Conservation (phyloP, 1,140 invertebrate species). For the Cydia strobilella region DNA sequence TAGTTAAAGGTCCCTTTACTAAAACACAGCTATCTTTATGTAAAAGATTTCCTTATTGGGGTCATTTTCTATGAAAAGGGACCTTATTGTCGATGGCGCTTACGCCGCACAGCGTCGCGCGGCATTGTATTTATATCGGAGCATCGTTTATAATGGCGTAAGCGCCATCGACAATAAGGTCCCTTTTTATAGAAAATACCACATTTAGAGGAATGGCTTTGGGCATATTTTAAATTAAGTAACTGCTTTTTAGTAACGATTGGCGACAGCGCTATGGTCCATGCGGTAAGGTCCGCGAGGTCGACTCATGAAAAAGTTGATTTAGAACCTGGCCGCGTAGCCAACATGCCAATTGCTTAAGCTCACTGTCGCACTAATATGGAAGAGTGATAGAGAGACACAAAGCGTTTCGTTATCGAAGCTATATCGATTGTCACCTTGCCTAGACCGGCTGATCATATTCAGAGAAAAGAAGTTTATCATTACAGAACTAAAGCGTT, state of each 20-base stretch:
- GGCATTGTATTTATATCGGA: too few species aligned
- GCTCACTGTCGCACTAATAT: too few species aligned
- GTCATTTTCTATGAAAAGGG: too few species aligned
- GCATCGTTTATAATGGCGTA: too few species aligned
- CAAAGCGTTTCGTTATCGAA: too few species aligned
- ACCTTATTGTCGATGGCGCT: too few species aligned
- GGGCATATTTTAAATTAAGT: background rate
- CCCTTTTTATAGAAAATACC: too few species aligned
- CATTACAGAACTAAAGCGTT: background rate
- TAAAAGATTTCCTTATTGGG: background rate
- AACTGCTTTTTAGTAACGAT: conserved; percentile 7
- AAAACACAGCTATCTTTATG: conserved; percentile 11
- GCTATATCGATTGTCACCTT: too few species aligned
- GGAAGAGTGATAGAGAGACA: too few species aligned
- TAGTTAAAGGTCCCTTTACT: conserved; percentile 41
- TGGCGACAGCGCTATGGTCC: background rate
- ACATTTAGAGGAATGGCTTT: background rate
- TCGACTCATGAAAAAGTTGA: background rate
- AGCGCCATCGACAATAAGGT: too few species aligned
- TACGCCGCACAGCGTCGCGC: too few species aligned
- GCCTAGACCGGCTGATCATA: background rate
- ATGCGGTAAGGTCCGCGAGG: background rate
- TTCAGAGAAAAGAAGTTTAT: background rate
- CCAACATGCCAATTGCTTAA: too few species aligned
- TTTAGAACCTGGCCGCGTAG: background rate